These are phyloP conservation scores for Lindbergichthys nudifrons DNA, from an alignment of 2,797 vertebrate species.

Conservation along the genomic window DNA sequence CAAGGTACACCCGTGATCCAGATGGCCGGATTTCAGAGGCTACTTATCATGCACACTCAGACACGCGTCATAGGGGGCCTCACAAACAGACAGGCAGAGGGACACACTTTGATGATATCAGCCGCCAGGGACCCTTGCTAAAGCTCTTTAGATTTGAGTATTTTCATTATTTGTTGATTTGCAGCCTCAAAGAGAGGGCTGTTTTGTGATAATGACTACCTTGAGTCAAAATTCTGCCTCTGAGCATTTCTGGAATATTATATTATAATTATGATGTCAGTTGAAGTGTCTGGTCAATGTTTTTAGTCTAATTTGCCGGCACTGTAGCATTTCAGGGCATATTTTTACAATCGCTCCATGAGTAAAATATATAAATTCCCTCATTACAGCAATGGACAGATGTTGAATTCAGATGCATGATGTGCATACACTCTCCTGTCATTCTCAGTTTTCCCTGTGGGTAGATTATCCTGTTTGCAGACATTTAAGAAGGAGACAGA, in stretches of 20 bases:
- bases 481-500: slow-evolving; percentile 26
- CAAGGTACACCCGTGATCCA: slow-evolving; percentile 66
- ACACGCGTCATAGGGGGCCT: slow-evolving; percentile 30
- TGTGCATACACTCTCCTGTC: slow-evolving; percentile 22
- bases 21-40: slow-evolving; percentile 58
- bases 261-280: background rate
- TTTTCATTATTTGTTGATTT: slow-evolving; percentile 25
- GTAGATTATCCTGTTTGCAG: slow-evolving; percentile 24
- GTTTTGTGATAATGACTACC: slow-evolving; percentile 4
- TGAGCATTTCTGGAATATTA: background rate
- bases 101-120: slow-evolving; percentile 28
- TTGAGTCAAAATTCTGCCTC: background rate
- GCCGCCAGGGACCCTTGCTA: background rate
- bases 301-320: background rate
- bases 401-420: slow-evolving; percentile 18
- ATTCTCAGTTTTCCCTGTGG: slow-evolving; percentile 24
- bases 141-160: slow-evolving; percentile 9
- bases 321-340: slow-evolving; percentile 28
- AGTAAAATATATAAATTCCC: background rate
- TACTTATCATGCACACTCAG: slow-evolving; percentile 50
- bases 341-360: slow-evolving; percentile 12
- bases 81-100: background rate
- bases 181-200: background rate
- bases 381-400: slow-evolving; percentile 33
- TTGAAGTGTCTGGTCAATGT: background rate